A percentile compares a stretch with the other conserved stretches of the same genome.
Evolutionary conservation across 2,797 vertebrate species (phyloP).

Genomic region (Cryptoprocta ferox): DNA sequence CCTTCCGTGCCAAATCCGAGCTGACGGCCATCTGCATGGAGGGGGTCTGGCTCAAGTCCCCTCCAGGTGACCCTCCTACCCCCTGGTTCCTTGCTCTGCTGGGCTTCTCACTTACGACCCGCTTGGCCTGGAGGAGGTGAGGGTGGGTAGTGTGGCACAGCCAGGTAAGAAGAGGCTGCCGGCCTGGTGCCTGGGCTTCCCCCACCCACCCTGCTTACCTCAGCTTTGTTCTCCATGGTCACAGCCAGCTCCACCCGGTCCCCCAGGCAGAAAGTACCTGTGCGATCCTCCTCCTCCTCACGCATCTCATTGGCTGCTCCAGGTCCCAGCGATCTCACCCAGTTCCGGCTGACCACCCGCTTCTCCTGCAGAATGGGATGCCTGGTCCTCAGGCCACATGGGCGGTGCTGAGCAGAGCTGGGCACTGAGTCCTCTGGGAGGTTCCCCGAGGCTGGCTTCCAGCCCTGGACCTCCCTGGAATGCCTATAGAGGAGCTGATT

Average conservation of each 20-base stretch:
- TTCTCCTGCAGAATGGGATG: constrained; percentile 89
- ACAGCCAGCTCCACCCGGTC: constrained; percentile 94
- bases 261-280: constrained; percentile 88
- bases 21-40: constrained; percentile 85
- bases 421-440: neutral
- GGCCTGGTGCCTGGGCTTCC: neutral
- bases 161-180: neutral
- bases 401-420: neutral
- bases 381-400: constrained; percentile 1
- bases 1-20: constrained; percentile 88
- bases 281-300: constrained; percentile 83
- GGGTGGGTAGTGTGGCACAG: neutral
- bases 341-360: constrained; percentile 92
- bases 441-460: neutral
- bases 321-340: constrained; percentile 81
- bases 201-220: constrained; percentile 86
- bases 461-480: constrained; percentile 40
- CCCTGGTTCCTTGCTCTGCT: constrained; percentile 80
- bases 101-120: constrained; percentile 93
- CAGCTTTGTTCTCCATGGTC: constrained; percentile 93
- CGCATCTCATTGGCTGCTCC: constrained; percentile 84
- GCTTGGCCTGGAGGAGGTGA: constrained; percentile 89
- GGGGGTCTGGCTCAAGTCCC: constrained; percentile 85
- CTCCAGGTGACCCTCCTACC: constrained; percentile 84
- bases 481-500: constrained; percentile 25